Evolutionary conservation across 2,888 invertebrate species (phyloP).

Genomic region (Lycaena phlaeas): DNA sequence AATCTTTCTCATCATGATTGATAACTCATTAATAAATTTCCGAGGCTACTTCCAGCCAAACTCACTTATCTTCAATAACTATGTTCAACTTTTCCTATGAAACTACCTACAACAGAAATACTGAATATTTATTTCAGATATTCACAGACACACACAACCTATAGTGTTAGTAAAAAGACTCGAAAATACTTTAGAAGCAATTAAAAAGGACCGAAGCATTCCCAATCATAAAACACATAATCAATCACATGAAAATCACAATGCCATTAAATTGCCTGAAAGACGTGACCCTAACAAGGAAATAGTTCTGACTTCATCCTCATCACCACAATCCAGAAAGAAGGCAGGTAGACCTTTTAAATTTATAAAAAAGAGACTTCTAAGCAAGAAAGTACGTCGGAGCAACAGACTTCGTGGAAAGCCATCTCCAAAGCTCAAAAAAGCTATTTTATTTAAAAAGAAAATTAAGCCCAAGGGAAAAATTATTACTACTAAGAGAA

Average conservation of each 20-base stretch:
- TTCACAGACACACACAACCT: constrained; percentile 2
- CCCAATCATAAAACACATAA: not conserved
- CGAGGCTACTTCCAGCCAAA: too few relatives aligned
- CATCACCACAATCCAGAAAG: not conserved
- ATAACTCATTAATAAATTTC: too few relatives aligned
- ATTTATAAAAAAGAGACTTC: not conserved
- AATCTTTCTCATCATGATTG: too few relatives aligned
- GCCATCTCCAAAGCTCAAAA: constrained; percentile 1
- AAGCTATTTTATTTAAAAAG: constrained; percentile 1
- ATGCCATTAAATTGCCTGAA: not conserved
- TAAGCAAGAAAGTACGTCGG: constrained; percentile 1
- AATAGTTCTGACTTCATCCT: not conserved
- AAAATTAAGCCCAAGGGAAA: constrained; percentile 6
- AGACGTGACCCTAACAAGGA: not conserved
- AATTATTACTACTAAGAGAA: constrained; percentile 3
- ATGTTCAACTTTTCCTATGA: too few relatives aligned
- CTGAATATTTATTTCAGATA: not conserved
- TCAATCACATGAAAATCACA: not conserved
- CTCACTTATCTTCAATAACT: too few relatives aligned
- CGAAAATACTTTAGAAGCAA: not conserved
- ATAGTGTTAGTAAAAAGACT: constrained; percentile 7
- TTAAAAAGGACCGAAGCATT: not conserved
- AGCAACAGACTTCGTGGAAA: constrained; percentile 4
- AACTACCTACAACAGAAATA: too few relatives aligned
- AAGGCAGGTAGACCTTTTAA: not conserved